Evolutionary conservation across 1,140 invertebrate species (phyloP).

Genomic region (Drosophila paulistorum): DNA sequence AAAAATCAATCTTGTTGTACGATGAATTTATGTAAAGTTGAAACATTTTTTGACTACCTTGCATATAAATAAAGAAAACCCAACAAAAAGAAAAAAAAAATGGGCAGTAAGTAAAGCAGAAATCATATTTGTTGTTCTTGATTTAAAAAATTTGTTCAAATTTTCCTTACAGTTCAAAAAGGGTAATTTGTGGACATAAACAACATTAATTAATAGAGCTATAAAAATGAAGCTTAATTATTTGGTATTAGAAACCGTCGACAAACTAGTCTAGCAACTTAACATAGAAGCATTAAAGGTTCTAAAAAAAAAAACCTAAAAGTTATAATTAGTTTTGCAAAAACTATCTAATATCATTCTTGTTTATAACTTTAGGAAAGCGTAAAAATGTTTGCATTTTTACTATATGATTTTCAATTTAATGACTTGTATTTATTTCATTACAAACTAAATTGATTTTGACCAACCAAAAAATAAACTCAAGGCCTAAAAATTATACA

Average conservation of each 20-base stretch:
- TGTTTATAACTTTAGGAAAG: no score
- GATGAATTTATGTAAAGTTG: conserved; percentile 64
- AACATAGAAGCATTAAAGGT: no score
- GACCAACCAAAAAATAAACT: no score
- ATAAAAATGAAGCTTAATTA: neutral
- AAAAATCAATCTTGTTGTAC: conserved; percentile 60
- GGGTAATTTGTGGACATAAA: neutral
- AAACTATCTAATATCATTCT: no score
- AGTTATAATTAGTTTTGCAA: no score
- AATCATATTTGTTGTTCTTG: neutral
- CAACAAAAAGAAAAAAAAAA: neutral
- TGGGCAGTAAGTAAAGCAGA: conserved; percentile 26
- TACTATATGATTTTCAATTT: no score
- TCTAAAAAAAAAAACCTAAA: no score
- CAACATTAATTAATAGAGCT: neutral
- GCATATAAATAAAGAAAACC: conserved; percentile 46
- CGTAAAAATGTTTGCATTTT: no score
- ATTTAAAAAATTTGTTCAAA: neutral
- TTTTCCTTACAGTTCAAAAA: neutral
- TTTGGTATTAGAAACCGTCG: neutral
- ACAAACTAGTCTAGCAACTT: no score
- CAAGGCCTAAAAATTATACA: no score
- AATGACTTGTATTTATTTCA: no score
- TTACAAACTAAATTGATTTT: no score
- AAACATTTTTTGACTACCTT: conserved; percentile 55